Base-by-base conservation (phyloP, 2,113 vertebrate species). In the Vicugna pacos region DNA sequence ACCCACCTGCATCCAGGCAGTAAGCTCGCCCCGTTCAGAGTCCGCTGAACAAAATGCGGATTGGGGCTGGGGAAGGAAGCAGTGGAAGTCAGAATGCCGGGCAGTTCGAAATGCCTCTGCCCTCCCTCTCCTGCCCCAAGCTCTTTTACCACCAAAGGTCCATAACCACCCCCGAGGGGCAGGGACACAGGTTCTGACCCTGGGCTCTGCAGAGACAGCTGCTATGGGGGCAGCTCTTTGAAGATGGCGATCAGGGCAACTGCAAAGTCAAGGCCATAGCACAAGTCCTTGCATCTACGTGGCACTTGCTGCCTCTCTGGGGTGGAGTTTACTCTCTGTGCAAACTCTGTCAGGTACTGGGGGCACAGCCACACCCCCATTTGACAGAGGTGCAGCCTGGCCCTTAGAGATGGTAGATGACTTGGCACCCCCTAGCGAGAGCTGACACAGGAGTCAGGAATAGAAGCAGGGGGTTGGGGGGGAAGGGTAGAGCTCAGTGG, bases 1-100 rank as follows among this genome's bases (percentile, higher is more conserved):
- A 35, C 46, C 24, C 24, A n/a, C 28, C 2, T 24, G 30, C 20
- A 42, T 28, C 64, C 13, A 14, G 65, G 38, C 0, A 0, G 42
- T 24, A 38, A 75, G 70, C 8, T 58, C 35, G 28, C 60, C 17
- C 20, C 54, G 56, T 26, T 54, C 1, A 0, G 79, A 24, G 52
- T 69, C 56, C 35, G 60, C 52, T 54, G 67, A 88, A 77, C 16
- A 42, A 82, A 52, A 85, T 2, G 24, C 42, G 62, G 2, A 14
- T 0, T 2, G 11, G 56, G 52, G 20, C 52, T 17, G 48, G 73
- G 48, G 14, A 20, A 38, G 65, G 69, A 60, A 11, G 26, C 15
- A 14, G 24, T 1, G 19, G 50, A 38, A 24, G 54, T n/a, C 14
- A 58, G 89, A 38, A 69, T 0, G 46, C 32, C 30, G 9, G 62